Conservation (phyloP, 1,140 invertebrate species). For the Eciton burchellii region DNA sequence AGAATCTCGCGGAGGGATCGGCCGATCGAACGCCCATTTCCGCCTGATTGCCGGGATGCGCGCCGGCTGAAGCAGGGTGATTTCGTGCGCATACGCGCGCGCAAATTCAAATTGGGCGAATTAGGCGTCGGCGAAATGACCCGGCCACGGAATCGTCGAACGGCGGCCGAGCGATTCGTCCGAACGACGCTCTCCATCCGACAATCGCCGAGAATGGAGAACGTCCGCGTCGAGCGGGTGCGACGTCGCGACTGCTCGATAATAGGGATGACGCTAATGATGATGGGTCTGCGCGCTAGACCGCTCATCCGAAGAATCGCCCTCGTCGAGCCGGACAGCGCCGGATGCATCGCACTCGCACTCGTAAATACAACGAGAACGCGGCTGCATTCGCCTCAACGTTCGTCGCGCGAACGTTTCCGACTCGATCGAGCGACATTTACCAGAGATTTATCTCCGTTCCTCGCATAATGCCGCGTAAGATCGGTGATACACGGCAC, state of each 20-base stretch:
- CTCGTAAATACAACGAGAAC: neutral
- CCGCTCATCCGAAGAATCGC: neutral
- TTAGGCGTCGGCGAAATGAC: slow-evolving; percentile 69
- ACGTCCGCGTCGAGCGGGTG: slow-evolving; percentile 61
- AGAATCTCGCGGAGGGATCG: slow-evolving; percentile 19
- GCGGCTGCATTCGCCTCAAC: neutral
- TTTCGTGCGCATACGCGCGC: slow-evolving; percentile 62
- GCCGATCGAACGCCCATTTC: slow-evolving; percentile 68
- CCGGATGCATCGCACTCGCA: neutral
- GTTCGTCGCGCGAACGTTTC: neutral
- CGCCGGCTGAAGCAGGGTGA: slow-evolving; percentile 56
- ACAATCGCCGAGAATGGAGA: slow-evolving; percentile 22
- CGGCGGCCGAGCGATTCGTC: slow-evolving; percentile 15
- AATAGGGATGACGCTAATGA: neutral
- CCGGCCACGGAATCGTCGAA: slow-evolving; percentile 58
- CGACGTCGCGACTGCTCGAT: slow-evolving; percentile 63
- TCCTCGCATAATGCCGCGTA: neutral
- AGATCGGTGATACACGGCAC: neutral
- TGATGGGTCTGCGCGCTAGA: neutral
- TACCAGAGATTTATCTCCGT: no score
- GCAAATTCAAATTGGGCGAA: slow-evolving; percentile 78
- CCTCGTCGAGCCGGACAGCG: neutral
- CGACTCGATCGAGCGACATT: no score
- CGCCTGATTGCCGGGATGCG: slow-evolving; percentile 70
- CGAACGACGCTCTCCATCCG: slow-evolving; percentile 29